Percentiles rank a stretch among this genome's conserved stretches.
phyloP scores from a whole-genome alignment of 1,140 invertebrate species.

The Dendrolimus kikuchii region DNA sequence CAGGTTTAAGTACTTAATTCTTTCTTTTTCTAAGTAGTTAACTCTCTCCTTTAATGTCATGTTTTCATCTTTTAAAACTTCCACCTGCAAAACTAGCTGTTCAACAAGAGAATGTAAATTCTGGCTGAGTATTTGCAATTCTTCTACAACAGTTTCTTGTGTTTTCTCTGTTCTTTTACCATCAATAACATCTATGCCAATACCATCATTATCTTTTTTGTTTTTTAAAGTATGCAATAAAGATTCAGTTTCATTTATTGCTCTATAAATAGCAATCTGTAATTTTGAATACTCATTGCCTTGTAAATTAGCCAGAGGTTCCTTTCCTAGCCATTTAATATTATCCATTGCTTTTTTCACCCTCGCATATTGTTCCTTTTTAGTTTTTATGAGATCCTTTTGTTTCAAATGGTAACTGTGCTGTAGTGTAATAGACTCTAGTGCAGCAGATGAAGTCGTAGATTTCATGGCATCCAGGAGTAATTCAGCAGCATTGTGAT shows the following conservation, averaged over 20 bases:
- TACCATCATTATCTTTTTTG: constrained; percentile 20
- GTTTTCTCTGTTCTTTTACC: constrained; percentile 65
- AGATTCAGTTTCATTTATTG: constrained; percentile 77
- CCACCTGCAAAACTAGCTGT: constrained; percentile 74
- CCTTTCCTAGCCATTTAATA: constrained; percentile 60
- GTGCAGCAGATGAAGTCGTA: constrained; percentile 62
- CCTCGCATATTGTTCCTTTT: constrained; percentile 74
- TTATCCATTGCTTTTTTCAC: constrained; percentile 73
- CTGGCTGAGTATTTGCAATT: constrained; percentile 73
- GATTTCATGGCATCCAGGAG: constrained; percentile 72
- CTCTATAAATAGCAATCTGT: constrained; percentile 73
- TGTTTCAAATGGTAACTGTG: constrained; percentile 77
- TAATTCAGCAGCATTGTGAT: constrained; percentile 74
- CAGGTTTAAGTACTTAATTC: constrained; percentile 48
- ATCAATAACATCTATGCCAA: too few species aligned
- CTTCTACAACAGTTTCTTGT: constrained; percentile 74
- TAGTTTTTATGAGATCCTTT: constrained; percentile 67
- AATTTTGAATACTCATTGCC: constrained; percentile 61
- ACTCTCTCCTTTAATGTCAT: constrained; percentile 68
- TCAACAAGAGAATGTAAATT: constrained; percentile 73
- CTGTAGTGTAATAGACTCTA: constrained; percentile 77
- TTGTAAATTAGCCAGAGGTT: constrained; percentile 39
- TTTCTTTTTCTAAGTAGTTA: constrained; percentile 67
- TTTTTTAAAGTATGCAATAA: constrained; percentile 65
- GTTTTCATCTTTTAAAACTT: constrained; percentile 74